Base-by-base conservation (phyloP, 37 sponge, comb jelly and placozoan species). In the Spongia lamella region DNA sequence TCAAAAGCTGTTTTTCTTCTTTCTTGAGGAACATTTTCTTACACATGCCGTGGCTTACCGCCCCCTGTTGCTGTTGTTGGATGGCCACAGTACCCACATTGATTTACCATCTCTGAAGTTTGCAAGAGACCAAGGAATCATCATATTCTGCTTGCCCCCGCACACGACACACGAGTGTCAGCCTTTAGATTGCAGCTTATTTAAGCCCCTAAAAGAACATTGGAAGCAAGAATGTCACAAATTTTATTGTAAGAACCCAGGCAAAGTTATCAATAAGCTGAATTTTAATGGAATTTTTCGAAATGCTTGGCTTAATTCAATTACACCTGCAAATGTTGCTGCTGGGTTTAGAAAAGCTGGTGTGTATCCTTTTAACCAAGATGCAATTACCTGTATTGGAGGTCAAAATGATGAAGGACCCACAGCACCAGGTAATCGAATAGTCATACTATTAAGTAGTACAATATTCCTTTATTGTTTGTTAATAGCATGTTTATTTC, bases 151-250 rank as follows among this genome's bases (percentile, higher is more conserved):
- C n/a, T n/a, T n/a, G n/a, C n/a, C n/a, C n/a, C n/a, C n/a, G n/a
- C n/a, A n/a, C n/a, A n/a, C n/a, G 47, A 67, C 68, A 16, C 68
- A 67, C 47, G 68, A 67, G 25, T 67, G 47, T 6, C 68, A 67
- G 68, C 68, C 68, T 19, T 50, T 67, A 21, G 68, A 67, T 25
- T n/a, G 38, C 43, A 50, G 68, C 22, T 25, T 35, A 14, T 67
- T 67, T 67, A 50, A 25, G 24, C 68, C 43, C 2, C 68, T 67
- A 3, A 67, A 67, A 22, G 27, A 22, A 25, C 15, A 67, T 22
- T 67, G 68, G 68, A 21, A 38, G 20, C 39, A 17, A 26, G 68
- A 39, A 25, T 65, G 66, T 30, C 66, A 65, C n/a, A 65, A 67
- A 9, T 67, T 67, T 26, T 67, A 67, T 25, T 50, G 43, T 24